Conservation (phyloP, 2,113 vertebrate genomes). For the Dicrurus megarhynchus region DNA sequence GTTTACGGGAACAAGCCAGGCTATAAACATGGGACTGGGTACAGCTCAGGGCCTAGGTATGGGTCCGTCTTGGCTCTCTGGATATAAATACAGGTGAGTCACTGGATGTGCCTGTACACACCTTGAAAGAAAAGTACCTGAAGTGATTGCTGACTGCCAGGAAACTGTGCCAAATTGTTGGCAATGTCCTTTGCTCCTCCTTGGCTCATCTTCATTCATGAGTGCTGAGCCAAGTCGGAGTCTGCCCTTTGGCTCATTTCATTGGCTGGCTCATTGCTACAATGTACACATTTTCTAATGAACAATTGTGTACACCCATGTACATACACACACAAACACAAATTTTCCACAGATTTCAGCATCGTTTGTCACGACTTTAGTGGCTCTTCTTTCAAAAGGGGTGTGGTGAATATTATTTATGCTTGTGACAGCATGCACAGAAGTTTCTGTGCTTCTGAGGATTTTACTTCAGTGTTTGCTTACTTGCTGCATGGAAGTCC, state of each 20-base stretch:
- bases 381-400: neutral
- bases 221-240: conserved; percentile 26
- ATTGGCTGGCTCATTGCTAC: conserved; percentile 3
- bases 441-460: neutral
- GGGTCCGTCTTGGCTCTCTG: neutral
- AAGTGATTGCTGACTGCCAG: conserved; percentile 55
- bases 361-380: neutral
- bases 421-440: neutral
- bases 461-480: neutral
- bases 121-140: conserved; percentile 59
- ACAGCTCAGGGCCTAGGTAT: conserved; percentile 25
- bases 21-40: neutral
- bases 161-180: conserved; percentile 39
- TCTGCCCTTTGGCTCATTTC: conserved; percentile 23
- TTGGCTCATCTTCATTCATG: conserved; percentile 55
- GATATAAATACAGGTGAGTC: conserved; percentile 66
- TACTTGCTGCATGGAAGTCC: neutral
- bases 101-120: conserved; percentile 61
- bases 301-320: neutral
- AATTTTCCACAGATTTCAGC: neutral
- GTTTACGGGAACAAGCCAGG: neutral
- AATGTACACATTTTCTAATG: neutral
- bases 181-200: conserved; percentile 57
- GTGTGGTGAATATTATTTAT: neutral
- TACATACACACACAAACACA: neutral